These are phyloP conservation scores for Caloenas nicobarica DNA, from an alignment of 2,113 vertebrate species.

Conservation along the genomic window DNA sequence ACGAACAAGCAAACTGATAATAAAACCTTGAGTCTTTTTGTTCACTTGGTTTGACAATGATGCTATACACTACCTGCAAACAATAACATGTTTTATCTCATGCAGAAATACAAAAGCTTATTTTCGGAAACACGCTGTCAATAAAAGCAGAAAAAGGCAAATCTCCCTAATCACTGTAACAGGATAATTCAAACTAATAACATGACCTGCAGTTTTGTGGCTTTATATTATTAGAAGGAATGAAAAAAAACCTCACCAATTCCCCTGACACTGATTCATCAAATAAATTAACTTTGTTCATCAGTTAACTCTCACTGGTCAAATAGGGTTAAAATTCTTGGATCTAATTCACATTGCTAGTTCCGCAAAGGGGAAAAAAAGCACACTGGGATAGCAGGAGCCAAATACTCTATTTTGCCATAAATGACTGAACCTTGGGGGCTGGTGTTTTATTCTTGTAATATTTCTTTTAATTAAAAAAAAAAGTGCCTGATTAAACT, in stretches of 20 bases:
- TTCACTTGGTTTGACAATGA: background rate
- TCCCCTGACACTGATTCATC: slow-evolving; percentile 44
- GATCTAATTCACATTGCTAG: slow-evolving; percentile 47
- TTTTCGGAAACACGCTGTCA: background rate
- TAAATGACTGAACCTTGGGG: slow-evolving; percentile 33
- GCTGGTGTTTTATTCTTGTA: slow-evolving; percentile 32
- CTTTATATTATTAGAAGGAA: slow-evolving; percentile 29
- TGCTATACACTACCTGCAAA: background rate
- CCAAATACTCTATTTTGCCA: background rate
- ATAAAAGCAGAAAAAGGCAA: background rate
- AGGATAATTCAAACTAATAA: slow-evolving; percentile 1
- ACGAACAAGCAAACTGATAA: background rate
- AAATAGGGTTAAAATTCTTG: slow-evolving; percentile 60
- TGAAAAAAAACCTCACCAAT: background rate
- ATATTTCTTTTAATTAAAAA: slow-evolving; percentile 53
- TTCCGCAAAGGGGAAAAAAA: background rate
- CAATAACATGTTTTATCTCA: background rate
- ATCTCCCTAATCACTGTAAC: background rate
- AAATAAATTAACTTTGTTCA: slow-evolving; percentile 60
- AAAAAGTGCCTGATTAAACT: slow-evolving; percentile 71
- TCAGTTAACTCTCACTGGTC: slow-evolving; percentile 57
- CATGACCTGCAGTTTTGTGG: background rate
- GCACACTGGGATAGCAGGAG: background rate
- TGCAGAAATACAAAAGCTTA: background rate
- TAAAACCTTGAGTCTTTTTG: background rate